Evolutionary conservation across 2,888 invertebrate species (phyloP), one percentile per base, ranked within the genome.

Genomic region (Tachystola acroxantha): DNA sequence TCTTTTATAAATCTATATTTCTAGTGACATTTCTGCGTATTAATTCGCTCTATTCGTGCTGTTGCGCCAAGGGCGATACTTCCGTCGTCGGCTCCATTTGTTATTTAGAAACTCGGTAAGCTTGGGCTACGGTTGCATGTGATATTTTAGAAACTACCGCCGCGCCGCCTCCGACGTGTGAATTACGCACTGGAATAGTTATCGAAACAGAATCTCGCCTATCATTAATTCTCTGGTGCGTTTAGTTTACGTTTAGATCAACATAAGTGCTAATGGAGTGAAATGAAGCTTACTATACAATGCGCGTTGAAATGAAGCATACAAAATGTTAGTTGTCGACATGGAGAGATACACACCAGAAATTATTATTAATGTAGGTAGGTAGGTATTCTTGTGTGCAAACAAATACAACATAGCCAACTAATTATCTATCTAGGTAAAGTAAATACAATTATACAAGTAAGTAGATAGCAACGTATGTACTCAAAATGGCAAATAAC

Each of bases 71-170:
- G 64, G 62, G 62, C 64, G 41, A 65, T 65, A 67, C 64, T 71
- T 78, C 76, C 69, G 70, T 76, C 74, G 61, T 62, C 66, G 42
- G 39, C 28, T 41, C 47, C 60, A 75, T 77, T 72, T 76, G 66
- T 75, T 80, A 80, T 78, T 75, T 66, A 56, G 72, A 69, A 78
- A 73, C 75, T 66, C 55, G 51, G 64, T 56, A 56, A 64, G 62
- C 57, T 48, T 48, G n/a, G 36, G 53, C 58, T 57, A 46, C 70
- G 69, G 69, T 71, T 67, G 62, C 43, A 46, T 43, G 57, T 50
- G 67, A 71, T 82, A 81, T 81, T 82, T 79, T 68, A 62, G 64
- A 77, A 73, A 36, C 52, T 44, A 43, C 57, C 59, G 53, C 57
- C 57, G 55, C 55, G 44, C 57, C 59, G 53, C 57, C 57, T 54